A percentile compares a stretch with the other conserved stretches of the same genome.
phyloP scores from a whole-genome alignment of 2,888 invertebrate species.

The Stomorhina lunata region DNA sequence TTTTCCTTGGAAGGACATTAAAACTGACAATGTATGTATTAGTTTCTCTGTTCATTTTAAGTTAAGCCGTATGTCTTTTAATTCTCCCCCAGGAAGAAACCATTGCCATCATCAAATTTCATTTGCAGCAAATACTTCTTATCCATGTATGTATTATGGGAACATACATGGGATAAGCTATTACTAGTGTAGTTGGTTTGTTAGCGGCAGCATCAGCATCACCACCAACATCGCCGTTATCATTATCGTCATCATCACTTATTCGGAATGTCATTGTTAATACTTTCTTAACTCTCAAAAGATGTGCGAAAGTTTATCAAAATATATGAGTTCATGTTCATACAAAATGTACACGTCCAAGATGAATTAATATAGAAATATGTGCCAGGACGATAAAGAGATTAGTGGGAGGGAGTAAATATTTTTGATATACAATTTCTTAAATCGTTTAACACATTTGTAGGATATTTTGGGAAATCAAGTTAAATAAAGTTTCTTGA shows the following conservation, averaged over 20 bases:
- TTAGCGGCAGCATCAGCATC: neutral
- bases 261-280: conserved; percentile 49
- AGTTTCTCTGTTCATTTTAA: conserved; percentile 34
- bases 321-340: conserved; percentile 10
- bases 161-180: neutral
- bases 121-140: neutral
- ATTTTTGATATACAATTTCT: neutral
- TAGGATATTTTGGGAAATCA: no score
- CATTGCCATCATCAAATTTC: conserved; percentile 30
- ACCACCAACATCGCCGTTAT: neutral
- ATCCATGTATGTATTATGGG: no score
- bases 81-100: conserved; percentile 28
- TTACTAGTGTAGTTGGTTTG: neutral
- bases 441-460: no score
- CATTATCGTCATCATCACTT: conserved; percentile 32
- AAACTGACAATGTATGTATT: conserved; percentile 11
- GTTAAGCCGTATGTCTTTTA: conserved; percentile 52
- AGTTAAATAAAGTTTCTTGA: no score
- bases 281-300: conserved; percentile 49
- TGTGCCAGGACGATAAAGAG: neutral
- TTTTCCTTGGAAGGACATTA: conserved; percentile 3
- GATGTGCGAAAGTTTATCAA: conserved; percentile 55
- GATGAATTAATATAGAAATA: neutral
- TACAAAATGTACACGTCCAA: conserved; percentile 1
- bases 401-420: neutral